Evolutionary conservation across 2,888 invertebrate species (phyloP), one percentile per base, ranked within the genome.

Genomic region (Diploptera punctata): DNA sequence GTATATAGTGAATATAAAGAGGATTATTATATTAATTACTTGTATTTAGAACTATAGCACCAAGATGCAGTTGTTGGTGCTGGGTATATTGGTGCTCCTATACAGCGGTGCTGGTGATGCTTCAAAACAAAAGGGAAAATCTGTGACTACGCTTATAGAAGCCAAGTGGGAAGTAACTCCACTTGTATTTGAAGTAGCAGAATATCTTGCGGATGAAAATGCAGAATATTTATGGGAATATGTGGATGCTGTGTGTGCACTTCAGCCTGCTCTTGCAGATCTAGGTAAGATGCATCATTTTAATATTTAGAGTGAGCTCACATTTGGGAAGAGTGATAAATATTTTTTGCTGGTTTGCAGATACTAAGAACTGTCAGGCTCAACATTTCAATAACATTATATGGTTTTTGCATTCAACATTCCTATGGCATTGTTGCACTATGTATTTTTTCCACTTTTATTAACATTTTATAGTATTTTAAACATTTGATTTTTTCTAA

Each of bases 131-230:
- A 92, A 90, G 81, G 83, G 89, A 16, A 95, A 94, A 84, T 92
- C 94, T 69, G 94, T 96, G 18, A 93, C 93, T 18, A 93, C 95
- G 29, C 87, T 93, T 70, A 89, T 99, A 44, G 93, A 97, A 83
- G 95, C 98, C 1, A 97, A 98, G 87, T 99, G 99, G 99, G 87
- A 90, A 77, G 90, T 93, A 68, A 97, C 98, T 19, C 98, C 98
- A 9, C 84, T 98, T 68, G 89, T 95, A 60, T 86, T 98, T 72
- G 99, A 99, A 86, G 90, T 95, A 38, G 94, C 96, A 43, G 98
- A 94, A 82, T 93, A 93, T 83, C 84, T 95, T 74, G 88, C 91
- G 10, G 93, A 92, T 80, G 95, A 95, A 82, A 93, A 91, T 83
- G 81, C 89, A 0, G 90, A 91, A 80, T 87, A 91, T 74, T 94